These are phyloP conservation scores for Proisotoma minuta DNA, from an alignment of 2,888 invertebrate species.

Conservation along the genomic window DNA sequence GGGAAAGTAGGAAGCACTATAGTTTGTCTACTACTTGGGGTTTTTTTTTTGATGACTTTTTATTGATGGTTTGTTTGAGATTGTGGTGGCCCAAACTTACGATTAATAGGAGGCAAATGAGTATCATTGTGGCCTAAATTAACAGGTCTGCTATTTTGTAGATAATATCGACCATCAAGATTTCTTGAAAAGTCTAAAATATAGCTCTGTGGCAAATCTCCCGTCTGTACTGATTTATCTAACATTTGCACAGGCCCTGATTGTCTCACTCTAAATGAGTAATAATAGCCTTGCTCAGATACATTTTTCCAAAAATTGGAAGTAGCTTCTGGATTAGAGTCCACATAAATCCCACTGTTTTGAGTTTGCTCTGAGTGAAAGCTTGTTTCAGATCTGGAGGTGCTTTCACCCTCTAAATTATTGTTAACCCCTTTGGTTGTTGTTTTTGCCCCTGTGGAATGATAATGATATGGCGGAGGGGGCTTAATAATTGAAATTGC, in stretches of 20 bases:
- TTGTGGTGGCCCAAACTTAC: slow-evolving; percentile 29
- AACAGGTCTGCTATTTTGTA: slow-evolving; percentile 5
- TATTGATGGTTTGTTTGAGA: not conserved
- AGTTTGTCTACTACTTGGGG: too few species aligned
- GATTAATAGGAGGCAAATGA: slow-evolving; percentile 36
- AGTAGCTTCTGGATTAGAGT: slow-evolving; percentile 40
- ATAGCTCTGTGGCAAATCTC: slow-evolving; percentile 22
- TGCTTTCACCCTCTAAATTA: not conserved
- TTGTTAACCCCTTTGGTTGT: not conserved
- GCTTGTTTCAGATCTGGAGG: slow-evolving; percentile 5
- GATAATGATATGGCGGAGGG: slow-evolving; percentile 9
- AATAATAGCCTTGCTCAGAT: slow-evolving; percentile 45
- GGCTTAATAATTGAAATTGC: slow-evolving; percentile 39
- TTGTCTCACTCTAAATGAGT: slow-evolving; percentile 46
- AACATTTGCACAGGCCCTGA: slow-evolving; percentile 47
- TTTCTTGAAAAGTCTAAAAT: slow-evolving; percentile 33
- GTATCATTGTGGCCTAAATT: slow-evolving; percentile 3
- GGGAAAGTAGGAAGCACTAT: too few species aligned
- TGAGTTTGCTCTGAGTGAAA: not conserved
- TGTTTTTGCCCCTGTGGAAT: not conserved
- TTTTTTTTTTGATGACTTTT: too few species aligned
- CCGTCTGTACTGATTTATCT: slow-evolving; percentile 45
- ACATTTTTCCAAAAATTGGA: slow-evolving; percentile 42
- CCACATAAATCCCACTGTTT: slow-evolving; percentile 31
- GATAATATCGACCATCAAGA: slow-evolving; percentile 13